These are phyloP conservation scores for Orius insidiosus DNA, from an alignment of 1,140 invertebrate species.

Conservation along the genomic window DNA sequence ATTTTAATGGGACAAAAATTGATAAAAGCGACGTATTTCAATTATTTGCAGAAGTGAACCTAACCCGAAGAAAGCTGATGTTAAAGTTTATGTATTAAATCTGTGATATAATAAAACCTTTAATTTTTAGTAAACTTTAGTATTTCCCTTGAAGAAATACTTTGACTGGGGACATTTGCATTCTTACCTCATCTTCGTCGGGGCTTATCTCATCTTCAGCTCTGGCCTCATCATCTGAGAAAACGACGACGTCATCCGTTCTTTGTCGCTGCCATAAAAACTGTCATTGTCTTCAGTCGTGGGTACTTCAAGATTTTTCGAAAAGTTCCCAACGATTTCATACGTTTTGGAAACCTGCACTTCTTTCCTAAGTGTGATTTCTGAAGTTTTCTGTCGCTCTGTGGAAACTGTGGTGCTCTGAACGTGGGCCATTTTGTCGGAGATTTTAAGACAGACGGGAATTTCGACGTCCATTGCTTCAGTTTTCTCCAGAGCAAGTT, in stretches of 20 bases:
- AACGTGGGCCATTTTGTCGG: constrained; percentile 16
- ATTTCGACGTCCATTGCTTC: constrained; percentile 2
- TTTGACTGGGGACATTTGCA: constrained; percentile 15
- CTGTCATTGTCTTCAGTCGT: constrained; percentile 32
- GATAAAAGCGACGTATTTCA: constrained; percentile 61
- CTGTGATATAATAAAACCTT: too few relatives aligned
- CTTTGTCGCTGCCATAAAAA: constrained; percentile 45
- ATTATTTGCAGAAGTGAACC: constrained; percentile 74
- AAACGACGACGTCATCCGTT: constrained; percentile 46
- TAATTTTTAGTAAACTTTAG: too few relatives aligned
- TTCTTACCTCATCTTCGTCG: constrained; percentile 22
- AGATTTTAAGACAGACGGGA: constrained; percentile 21
- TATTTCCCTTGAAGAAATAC: not conserved
- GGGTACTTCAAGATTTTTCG: constrained; percentile 21
- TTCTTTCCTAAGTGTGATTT: constrained; percentile 22
- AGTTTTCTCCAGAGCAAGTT: constrained; percentile 18
- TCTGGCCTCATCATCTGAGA: constrained; percentile 44
- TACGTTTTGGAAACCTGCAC: constrained; percentile 23
- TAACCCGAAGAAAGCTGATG: too few relatives aligned
- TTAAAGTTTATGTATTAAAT: too few relatives aligned
- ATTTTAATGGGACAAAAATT: constrained; percentile 47
- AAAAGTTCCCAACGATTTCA: constrained; percentile 21
- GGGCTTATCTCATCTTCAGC: constrained; percentile 26
- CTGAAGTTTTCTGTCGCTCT: constrained; percentile 20
- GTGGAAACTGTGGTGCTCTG: constrained; percentile 22